Conservation (phyloP, 2,888 invertebrate genomes). For the Cactoblastis cactorum region DNA sequence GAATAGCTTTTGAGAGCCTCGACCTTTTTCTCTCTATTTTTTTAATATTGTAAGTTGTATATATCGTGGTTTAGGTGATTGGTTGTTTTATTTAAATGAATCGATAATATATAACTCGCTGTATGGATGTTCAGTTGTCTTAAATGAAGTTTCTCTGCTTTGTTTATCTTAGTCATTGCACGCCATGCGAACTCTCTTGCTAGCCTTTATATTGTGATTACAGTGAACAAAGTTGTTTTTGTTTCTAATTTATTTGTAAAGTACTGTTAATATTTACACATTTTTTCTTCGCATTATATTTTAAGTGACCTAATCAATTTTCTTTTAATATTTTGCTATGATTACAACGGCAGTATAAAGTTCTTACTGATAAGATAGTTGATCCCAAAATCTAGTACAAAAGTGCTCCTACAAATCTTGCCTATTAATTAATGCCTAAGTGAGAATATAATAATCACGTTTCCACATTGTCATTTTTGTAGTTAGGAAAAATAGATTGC, state of each 20-base stretch:
- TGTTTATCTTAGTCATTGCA: conserved; percentile 22
- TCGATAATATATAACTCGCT: conserved; percentile 63
- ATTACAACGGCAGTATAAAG: conserved; percentile 21
- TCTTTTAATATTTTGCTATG: conserved; percentile 11
- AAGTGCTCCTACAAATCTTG: conserved; percentile 31
- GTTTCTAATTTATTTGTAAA: conserved; percentile 78
- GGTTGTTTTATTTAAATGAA: conserved; percentile 63
- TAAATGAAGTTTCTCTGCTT: conserved; percentile 41
- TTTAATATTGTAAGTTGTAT: conserved; percentile 58
- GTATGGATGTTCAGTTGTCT: conserved; percentile 33
- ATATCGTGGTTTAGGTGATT: conserved; percentile 56
- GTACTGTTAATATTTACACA: conserved; percentile 64
- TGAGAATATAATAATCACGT: conserved; percentile 18
- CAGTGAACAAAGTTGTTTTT: conserved; percentile 76
- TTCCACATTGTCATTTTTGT: neutral
- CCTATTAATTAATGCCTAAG: conserved; percentile 18
- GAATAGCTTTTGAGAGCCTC: conserved; percentile 28
- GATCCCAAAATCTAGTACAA: conserved; percentile 69
- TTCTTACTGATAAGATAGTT: conserved; percentile 44
- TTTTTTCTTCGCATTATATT: conserved; percentile 35
- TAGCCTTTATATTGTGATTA: conserved; percentile 60
- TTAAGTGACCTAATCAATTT: conserved; percentile 11
- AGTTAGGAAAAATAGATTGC: conserved; percentile 9
- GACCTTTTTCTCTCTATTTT: conserved; percentile 64
- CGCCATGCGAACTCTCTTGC: conserved; percentile 31